Evolutionary conservation across 2,113 vertebrate genomes (phyloP), one percentile per base, ranked within the genome.

Genomic region (Coreoperca whiteheadi): DNA sequence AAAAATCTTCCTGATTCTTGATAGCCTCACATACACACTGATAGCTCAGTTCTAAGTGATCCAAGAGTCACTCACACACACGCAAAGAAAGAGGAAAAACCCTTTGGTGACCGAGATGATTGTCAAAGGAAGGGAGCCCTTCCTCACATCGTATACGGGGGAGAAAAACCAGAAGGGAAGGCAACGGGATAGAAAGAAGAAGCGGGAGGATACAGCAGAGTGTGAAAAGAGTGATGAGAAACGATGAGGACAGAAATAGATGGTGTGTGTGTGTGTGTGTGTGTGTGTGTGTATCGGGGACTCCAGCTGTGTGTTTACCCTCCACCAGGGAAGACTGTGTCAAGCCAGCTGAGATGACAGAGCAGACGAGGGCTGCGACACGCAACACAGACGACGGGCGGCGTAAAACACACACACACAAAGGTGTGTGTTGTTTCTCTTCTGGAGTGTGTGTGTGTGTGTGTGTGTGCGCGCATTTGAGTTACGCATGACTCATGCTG

Each of bases 221-320:
- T 56, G 63, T 64, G 57, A 65, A 54, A 70, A 23, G 41, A 54
- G 23, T 14, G 59, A 63, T 65, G 50, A 34, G 57, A 79, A 53
- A 16, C 7, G 12, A 41, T 25, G 70, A 81, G 43, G 46, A 63
- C 70, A 23, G 73, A 71, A 73, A 84, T 71, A 81, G 59, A 54
- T 18, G 28, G 4, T 50, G 70, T 81, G 63, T 59, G 64, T 68
- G 69, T 65, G 48, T 64, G 48, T 30, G 30, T 30, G 59, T 50
- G 69, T 65, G 4, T 50, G 70, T 81, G 63, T 34, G 60, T 32
- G 51, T 5, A 1, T 46, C 15, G 2, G 63, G 48, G 67, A 75
- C 77, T 84, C 82, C 84, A 80, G 88, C 88, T 87, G 89, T 78
- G 88, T 82, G 86, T 89, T 90, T 87, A 81, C 63, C 63, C 75